Evolutionary conservation across 2,113 vertebrate genomes (phyloP).

Genomic region (Myxocyprinus asiaticus): DNA sequence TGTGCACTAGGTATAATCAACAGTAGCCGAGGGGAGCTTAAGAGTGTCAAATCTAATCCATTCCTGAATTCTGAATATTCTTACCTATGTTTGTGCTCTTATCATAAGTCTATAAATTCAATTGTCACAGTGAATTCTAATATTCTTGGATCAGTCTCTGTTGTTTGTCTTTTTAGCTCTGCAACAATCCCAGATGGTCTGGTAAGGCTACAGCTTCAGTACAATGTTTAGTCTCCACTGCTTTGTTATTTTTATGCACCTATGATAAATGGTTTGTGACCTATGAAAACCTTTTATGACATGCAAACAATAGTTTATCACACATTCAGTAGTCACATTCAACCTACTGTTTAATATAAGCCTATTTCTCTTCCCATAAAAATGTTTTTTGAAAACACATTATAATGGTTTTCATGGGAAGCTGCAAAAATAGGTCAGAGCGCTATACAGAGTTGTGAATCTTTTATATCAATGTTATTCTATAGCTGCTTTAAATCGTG

Average conservation of each 20-base stretch:
- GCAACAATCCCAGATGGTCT: background rate
- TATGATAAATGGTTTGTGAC: background rate
- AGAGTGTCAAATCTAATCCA: background rate
- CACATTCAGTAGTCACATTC: background rate
- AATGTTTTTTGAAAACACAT: background rate
- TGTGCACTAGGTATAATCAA: background rate
- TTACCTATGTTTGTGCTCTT: background rate
- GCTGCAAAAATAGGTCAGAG: background rate
- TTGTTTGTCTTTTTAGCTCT: background rate
- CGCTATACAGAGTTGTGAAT: background rate
- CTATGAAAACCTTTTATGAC: background rate
- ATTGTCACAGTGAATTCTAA: background rate
- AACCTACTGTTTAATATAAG: too few relatives aligned
- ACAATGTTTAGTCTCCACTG: background rate
- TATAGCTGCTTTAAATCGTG: too few relatives aligned
- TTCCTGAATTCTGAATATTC: background rate
- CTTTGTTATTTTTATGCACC: background rate
- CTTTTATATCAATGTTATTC: background rate
- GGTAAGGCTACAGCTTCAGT: background rate
- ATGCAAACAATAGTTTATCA: conserved; percentile 9
- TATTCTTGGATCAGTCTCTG: background rate
- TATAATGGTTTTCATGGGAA: background rate
- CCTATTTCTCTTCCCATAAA: conserved; percentile 21
- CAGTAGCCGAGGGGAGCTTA: background rate
- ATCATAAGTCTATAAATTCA: background rate